Evolutionary conservation across 2,113 vertebrate species (phyloP).

Genomic region (Mobula hypostoma): DNA sequence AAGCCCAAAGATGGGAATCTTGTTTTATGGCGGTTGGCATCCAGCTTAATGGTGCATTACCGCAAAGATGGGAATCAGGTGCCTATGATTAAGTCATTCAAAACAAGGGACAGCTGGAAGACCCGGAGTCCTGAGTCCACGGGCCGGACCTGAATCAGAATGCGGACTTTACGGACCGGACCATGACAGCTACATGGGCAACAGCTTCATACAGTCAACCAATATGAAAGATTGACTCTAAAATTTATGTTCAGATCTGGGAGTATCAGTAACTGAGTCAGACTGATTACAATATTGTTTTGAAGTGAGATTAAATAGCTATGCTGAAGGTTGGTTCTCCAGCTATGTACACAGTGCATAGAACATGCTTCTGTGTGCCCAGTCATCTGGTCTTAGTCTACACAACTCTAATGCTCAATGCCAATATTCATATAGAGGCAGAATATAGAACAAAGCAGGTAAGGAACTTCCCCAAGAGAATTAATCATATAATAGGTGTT

Average conservation of each 20-base stretch:
- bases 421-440: not conserved
- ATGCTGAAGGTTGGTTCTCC: not conserved
- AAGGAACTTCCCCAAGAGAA: not conserved
- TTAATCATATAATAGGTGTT: not conserved
- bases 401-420: not conserved
- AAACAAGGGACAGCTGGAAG: no score
- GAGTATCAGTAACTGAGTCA: not conserved
- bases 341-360: not conserved
- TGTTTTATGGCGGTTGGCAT: no score
- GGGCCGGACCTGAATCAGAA: no score
- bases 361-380: not conserved
- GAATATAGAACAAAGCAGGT: not conserved
- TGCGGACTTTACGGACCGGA: no score
- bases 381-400: not conserved
- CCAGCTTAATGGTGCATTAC: no score
- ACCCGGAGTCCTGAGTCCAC: no score
- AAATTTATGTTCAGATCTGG: not conserved
- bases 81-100: no score
- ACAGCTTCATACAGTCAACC: no score
- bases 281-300: not conserved
- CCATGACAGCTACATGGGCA: no score
- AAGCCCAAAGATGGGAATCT: no score
- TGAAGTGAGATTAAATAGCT: not conserved
- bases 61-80: no score
- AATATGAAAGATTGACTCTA: no score